Percentiles rank a stretch among this genome's conserved stretches.
These are phyloP conservation scores for Microtus richardsoni DNA, from an alignment of 2,113 vertebrate species.

Conservation along the genomic window DNA sequence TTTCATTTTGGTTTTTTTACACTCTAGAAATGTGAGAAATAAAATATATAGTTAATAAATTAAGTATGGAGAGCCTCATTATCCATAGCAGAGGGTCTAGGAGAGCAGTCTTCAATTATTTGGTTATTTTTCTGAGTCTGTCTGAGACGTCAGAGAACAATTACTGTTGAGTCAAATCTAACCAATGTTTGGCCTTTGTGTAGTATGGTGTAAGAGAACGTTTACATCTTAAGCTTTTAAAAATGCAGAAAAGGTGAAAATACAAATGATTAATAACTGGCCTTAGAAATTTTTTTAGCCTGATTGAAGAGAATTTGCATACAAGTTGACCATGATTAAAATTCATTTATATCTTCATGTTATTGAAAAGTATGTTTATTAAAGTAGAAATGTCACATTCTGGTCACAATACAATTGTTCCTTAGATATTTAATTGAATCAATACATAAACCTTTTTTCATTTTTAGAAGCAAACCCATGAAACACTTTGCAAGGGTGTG, in stretches of 20 bases:
- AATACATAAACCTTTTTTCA: background rate
- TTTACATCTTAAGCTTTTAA: background rate
- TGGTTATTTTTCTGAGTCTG: background rate
- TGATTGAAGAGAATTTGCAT: background rate
- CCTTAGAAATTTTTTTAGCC: background rate
- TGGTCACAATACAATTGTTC: background rate
- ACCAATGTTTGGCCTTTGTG: background rate
- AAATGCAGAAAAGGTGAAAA: background rate
- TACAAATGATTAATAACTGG: background rate
- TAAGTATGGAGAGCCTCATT: background rate
- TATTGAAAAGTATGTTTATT: background rate
- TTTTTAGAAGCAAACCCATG: conserved; percentile 12
- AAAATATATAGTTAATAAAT: background rate
- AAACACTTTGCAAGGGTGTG: background rate
- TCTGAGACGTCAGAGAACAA: background rate
- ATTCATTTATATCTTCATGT: background rate
- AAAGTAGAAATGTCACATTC: background rate
- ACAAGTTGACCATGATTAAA: background rate
- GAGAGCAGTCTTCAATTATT: background rate
- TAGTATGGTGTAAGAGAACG: too few relatives aligned
- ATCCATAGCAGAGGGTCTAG: background rate
- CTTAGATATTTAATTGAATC: background rate
- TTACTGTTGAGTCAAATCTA: background rate
- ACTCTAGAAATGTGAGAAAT: background rate
- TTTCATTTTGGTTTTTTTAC: background rate